phyloP scores from a whole-genome alignment of 2,113 vertebrate species.

The Xiphophorus maculatus region DNA sequence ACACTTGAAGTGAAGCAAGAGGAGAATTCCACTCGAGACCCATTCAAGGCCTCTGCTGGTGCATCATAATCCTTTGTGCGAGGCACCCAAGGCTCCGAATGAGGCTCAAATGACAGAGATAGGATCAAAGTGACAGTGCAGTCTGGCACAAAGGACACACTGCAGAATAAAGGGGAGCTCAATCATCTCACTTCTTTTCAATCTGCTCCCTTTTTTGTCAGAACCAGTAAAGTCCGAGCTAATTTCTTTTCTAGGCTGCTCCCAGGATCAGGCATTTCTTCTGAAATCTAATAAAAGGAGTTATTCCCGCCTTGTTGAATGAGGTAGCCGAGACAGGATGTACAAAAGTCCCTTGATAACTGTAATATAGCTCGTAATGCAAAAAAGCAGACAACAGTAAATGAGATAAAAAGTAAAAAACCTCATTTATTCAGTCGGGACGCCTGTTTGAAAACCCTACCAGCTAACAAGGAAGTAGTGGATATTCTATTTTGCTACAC shows the following conservation, averaged over 20 bases:
- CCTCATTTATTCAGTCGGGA: slow-evolving; percentile 45
- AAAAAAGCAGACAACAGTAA: slow-evolving; percentile 34
- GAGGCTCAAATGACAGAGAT: slow-evolving; percentile 66
- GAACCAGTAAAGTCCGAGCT: slow-evolving; percentile 62
- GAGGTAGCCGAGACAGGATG: slow-evolving; percentile 8
- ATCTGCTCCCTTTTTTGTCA: slow-evolving; percentile 65
- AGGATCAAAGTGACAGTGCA: slow-evolving; percentile 72
- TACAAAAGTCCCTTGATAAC: slow-evolving; percentile 26
- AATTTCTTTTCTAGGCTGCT: slow-evolving; percentile 62
- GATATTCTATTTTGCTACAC: slow-evolving; percentile 23
- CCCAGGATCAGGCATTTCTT: slow-evolving; percentile 42
- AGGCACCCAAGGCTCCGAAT: slow-evolving; percentile 39
- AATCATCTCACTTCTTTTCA: slow-evolving; percentile 72
- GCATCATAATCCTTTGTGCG: slow-evolving; percentile 74
- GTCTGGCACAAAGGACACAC: slow-evolving; percentile 68
- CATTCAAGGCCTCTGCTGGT: slow-evolving; percentile 58
- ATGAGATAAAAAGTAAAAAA: slow-evolving; percentile 34
- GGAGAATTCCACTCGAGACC: slow-evolving; percentile 48
- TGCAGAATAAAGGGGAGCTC: slow-evolving; percentile 71
- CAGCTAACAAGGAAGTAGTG: slow-evolving; percentile 36
- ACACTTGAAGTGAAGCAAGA: slow-evolving; percentile 45
- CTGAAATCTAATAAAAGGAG: slow-evolving; percentile 57
- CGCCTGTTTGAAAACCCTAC: slow-evolving; percentile 12
- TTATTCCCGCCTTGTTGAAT: slow-evolving; percentile 25
- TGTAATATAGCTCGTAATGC: slow-evolving; percentile 30